Base-by-base conservation (phyloP, 2,797 vertebrate species). In the Bovichtus variegatus region DNA sequence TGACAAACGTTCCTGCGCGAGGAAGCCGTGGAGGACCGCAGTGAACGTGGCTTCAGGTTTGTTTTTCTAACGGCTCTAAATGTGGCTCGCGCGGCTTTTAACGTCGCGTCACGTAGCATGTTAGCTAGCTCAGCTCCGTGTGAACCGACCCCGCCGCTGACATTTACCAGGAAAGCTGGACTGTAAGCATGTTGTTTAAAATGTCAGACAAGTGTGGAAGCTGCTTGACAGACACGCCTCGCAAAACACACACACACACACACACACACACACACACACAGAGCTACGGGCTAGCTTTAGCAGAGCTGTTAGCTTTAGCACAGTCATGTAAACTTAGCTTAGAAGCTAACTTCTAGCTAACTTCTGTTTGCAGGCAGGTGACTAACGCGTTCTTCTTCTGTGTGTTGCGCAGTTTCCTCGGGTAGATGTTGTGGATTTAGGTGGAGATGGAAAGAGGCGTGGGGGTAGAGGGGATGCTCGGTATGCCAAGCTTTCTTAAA, bases 171-270 rank as follows among this genome's bases (percentile, higher is more conserved):
- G 8, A n/a, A 13, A n/a, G 31, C 34, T 0, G 13, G 5, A 15
- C n/a, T 16, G 13, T 2, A n/a, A n/a, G n/a, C n/a, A n/a, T n/a
- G n/a, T n/a, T n/a, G n/a, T n/a, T n/a, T n/a, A n/a, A n/a, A n/a
- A n/a, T n/a, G n/a, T n/a, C n/a, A n/a, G n/a, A n/a, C n/a, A n/a
- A n/a, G n/a, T n/a, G n/a, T n/a, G n/a, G n/a, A n/a, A n/a, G n/a
- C n/a, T n/a, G n/a, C n/a, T n/a, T n/a, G 31, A 34, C 31, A 34
- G 89, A 87, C 84, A 89, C 91, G 85, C 90, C 91, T 92, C 64
- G 53, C 57, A 7, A 59, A 74, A 70, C 53, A 64, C 51, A 51
- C 65, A 34, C 8, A 69, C n/a, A n/a, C n/a, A n/a, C n/a, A n/a
- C n/a, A n/a, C n/a, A n/a, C n/a, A n/a, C n/a, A n/a, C n/a, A n/a